Evolutionary conservation across 2,888 invertebrate species (phyloP), one percentile per base, ranked within the genome.

Genomic region (Microctonus aethiopoides): DNA sequence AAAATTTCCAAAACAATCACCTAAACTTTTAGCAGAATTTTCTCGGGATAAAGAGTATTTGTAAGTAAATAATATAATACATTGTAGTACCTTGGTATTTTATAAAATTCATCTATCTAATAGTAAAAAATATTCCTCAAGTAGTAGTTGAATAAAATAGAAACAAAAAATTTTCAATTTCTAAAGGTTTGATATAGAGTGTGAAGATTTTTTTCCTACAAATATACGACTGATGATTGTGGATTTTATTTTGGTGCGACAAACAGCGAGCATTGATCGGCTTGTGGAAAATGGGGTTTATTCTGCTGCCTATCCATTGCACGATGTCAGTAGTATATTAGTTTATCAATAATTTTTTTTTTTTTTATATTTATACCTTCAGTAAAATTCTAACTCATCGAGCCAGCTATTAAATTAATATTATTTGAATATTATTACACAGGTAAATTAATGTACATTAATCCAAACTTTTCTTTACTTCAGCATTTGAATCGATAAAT

Each of bases 231-330:
- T 91, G 68, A 89, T 91, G 77, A 91, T 94, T 59, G 91, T 93
- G 1, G 91, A 93, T 80, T 94, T 93, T 83, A 93, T 95, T 83
- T 87, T 95, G 77, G 91, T 93, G 76, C 88, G 94, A 68, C 92
- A 93, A 82, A 88, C 89, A 71, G 89, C 90, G 78, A 94, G 94
- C 60, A 91, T 94, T 70, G 91, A 92, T 73, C 90, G 91, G 77
- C 87, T 94, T 32, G 79, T 94, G 68, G 86, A 88, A 39, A 91
- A 92, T 79, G 88, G 89, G 29, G 89, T 91, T 56, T 94, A 93
- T 81, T 88, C 88, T 52, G 92, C 92, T 71, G 92, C 93, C 10
- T 94, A 93, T 85, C 92, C 94, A 3, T 84, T 94, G 68, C 94
- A 94, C 84, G 93, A 94, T 87, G 93, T 93, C 87, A 89, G 89